Conservation (phyloP, 2,113 vertebrate genomes). For the Stercorarius parasiticus region DNA sequence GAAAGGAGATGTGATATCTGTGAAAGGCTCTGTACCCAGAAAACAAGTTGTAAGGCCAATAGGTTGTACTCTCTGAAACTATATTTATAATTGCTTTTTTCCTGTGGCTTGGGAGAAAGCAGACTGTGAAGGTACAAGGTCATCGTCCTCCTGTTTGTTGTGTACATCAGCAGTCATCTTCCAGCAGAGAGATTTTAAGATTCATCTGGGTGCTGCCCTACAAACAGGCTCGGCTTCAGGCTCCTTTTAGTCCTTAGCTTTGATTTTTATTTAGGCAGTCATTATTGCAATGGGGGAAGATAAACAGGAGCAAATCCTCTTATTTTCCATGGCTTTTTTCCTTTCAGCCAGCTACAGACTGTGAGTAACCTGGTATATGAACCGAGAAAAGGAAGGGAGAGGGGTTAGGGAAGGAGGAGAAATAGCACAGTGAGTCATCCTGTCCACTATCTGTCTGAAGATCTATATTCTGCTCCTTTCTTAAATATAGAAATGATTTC, state of each 20-base stretch:
- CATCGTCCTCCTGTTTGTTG: conserved; percentile 8
- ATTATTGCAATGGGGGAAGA: not conserved
- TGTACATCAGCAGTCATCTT: not conserved
- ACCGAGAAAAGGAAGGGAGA: conserved; percentile 15
- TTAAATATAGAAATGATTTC: conserved; percentile 64
- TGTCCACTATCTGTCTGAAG: conserved; percentile 41
- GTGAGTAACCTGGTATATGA: not conserved
- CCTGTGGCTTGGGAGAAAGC: not conserved
- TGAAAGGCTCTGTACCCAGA: not conserved
- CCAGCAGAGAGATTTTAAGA: not conserved
- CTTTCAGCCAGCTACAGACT: not conserved
- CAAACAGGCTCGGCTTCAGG: not conserved
- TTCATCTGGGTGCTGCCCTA: not conserved
- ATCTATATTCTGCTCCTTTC: conserved; percentile 27
- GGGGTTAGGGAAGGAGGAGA: not conserved
- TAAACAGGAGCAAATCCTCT: not conserved
- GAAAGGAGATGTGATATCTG: not conserved
- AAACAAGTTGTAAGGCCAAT: not conserved
- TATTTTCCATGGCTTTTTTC: not conserved
- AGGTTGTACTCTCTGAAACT: not conserved
- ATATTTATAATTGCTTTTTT: not conserved
- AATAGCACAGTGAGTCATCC: conserved; percentile 54
- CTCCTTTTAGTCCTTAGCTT: not conserved
- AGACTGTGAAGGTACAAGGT: not conserved
- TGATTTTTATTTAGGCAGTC: not conserved